Percentiles rank a stretch among this genome's conserved stretches.
phyloP scores from a whole-genome alignment of 37 sponge, comb jelly and placozoan species.

The Ianthella basta region DNA sequence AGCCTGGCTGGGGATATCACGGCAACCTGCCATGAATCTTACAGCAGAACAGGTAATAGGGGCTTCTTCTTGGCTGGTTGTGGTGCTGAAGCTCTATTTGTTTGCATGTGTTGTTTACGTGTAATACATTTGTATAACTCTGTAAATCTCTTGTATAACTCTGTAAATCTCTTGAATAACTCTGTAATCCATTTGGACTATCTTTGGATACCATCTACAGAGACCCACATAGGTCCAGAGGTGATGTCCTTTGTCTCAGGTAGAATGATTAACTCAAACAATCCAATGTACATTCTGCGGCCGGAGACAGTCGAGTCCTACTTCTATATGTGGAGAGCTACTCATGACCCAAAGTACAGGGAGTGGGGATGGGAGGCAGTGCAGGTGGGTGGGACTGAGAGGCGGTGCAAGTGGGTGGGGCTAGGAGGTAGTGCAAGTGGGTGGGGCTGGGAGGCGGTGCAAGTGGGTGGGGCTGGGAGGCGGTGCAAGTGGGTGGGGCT shows the following conservation, averaged over 20 bases:
- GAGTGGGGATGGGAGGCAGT: slow-evolving; percentile 95
- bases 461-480: not conserved
- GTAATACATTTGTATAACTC: too few relatives aligned
- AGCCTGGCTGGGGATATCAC: slow-evolving; percentile 68
- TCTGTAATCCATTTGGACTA: too few relatives aligned
- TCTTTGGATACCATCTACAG: slow-evolving; percentile 30
- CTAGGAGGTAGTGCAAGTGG: not conserved
- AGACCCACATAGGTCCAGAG: slow-evolving; percentile 88
- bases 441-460: not conserved
- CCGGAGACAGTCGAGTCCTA: slow-evolving; percentile 90
- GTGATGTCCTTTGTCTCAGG: slow-evolving; percentile 62
- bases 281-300: slow-evolving; percentile 74
- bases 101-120: not conserved
- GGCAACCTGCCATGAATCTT: slow-evolving; percentile 74
- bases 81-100: not conserved
- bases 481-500: not conserved
- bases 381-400: slow-evolving; percentile 49
- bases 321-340: slow-evolving; percentile 88
- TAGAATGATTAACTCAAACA: not conserved
- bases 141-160: too few relatives aligned
- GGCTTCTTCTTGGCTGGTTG: not conserved
- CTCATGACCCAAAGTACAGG: slow-evolving; percentile 84
- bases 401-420: not conserved
- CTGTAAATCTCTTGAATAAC: too few relatives aligned
- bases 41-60: slow-evolving; percentile 64